Base-by-base conservation (phyloP, 2,888 invertebrate species). In the Eudemis profundana region DNA sequence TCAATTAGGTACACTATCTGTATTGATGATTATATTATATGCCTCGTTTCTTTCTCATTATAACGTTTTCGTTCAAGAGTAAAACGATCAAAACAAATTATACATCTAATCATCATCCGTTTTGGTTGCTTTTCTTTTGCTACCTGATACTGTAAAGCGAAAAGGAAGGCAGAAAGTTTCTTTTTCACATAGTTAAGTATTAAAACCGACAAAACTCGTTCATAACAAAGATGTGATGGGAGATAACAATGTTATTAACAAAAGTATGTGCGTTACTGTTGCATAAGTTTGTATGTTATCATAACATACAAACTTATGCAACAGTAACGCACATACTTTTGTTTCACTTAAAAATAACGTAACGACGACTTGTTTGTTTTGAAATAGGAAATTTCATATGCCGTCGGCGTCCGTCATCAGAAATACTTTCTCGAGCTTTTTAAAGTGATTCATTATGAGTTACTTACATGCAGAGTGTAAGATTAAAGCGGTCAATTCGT, bases 181-280 rank as follows among this genome's bases (percentile, higher is more conserved):
- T 57, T 54, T 46, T 64, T 57, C 64, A 51, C 57, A 59, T 46
- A 19, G 50, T 59, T 64, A 50, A 49, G 23, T 57, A 42, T 56
- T 54, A 57, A 56, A 17, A 17, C 64, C 42, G 42, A 38, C 42
- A 57, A 17, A 17, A n/a, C 50, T 40, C 33, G 14, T 21, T 62
- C 57, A 64, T 59, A 59, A 62, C 54, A 40, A 38, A 50, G 44
- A 57, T 42, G 12, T 17, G 44, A 46, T 49, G 54, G 50, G 23
- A 50, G 64, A 64, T 64, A 59, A n/a, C n/a, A n/a, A n/a, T n/a
- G n/a, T n/a, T n/a, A n/a, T n/a, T n/a, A 53, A 42, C 23, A 27
- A 54, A 27, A 57, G 40, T 57, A 15, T 38, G 56, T 64, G 63
- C 49, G 42, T 63, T 63, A 63, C 29, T 50, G 17, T 59, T 59